phyloP scores from a whole-genome alignment of 2,113 vertebrate species.

The Mormoops blainvillei region DNA sequence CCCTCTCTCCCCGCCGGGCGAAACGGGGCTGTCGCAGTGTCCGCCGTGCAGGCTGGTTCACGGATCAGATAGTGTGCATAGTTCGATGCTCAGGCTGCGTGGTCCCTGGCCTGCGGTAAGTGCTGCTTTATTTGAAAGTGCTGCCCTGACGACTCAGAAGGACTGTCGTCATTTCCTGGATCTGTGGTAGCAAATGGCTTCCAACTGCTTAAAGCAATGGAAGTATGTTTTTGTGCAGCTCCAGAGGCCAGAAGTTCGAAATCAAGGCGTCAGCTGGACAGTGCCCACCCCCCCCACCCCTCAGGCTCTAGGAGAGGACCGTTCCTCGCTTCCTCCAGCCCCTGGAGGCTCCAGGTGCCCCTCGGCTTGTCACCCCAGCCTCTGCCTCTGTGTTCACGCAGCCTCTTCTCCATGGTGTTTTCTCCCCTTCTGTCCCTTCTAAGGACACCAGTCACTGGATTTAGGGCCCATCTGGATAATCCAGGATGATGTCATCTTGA shows the following conservation, averaged over 20 bases:
- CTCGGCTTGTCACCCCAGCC: not conserved
- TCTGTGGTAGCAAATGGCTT: not conserved
- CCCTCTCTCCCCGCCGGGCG: not conserved
- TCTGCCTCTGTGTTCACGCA: not conserved
- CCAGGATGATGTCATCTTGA: not conserved
- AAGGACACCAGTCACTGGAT: not conserved
- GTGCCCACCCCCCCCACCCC: fast-evolving
- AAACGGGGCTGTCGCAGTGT: not conserved
- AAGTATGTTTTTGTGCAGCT: not conserved
- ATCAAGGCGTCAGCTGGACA: not conserved
- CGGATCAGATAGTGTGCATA: not conserved
- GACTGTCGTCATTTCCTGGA: not conserved
- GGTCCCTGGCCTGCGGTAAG: fast-evolving
- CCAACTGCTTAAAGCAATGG: not conserved
- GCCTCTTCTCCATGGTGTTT: not conserved
- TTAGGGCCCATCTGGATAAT: no score
- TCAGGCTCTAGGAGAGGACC: fast-evolving
- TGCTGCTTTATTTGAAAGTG: not conserved
- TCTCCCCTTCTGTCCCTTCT: not conserved
- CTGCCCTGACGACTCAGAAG: not conserved
- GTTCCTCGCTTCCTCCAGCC: not conserved
- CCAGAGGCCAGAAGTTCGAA: not conserved
- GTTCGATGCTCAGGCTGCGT: not conserved
- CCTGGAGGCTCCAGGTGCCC: not conserved
- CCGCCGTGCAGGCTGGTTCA: fast-evolving